Base-by-base conservation (phyloP, 2,888 invertebrate species). In the Orthonychiurus folsomi region DNA sequence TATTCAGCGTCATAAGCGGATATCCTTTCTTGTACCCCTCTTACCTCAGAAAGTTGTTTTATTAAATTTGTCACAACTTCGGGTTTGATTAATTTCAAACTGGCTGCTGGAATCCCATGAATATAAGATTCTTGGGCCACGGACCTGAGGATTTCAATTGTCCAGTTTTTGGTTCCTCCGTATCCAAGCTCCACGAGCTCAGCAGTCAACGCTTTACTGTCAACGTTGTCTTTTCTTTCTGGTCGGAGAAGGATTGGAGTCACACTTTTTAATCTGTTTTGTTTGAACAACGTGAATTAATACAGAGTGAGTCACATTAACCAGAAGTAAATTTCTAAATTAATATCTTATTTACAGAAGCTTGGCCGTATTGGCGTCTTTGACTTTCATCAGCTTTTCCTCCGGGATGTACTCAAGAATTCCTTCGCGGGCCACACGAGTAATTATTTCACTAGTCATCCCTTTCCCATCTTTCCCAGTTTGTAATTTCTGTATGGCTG, bases 311-410 rank as follows among this genome's bases (percentile, higher is more conserved):
- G 48, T 24, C 23, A 21, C 20, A 37, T 15, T 9, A 21, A 54
- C 37, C 12, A 26, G 26, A 20, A 57, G 15, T 28, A 24, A 27
- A 26, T n/a, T 18, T n/a, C 12, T 37, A 37, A 37, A 37, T 37
- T 37, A 37, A 37, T 37, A 37, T 9, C 37, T 37, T 37, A 59
- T 56, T 63, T 61, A 69, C 65, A 71, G 56, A 20, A 47, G 50
- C 53, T 65, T 63, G 1, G 71, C 71, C 18, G 70, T 69, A 26
- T 56, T 56, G 0, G 63, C 37, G 54, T 71, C 70, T 3, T 63
- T 70, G 23, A 70, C 68, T 55, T 67, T 70, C 71, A 71, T 71
- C 18, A 71, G 63, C 50, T 70, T 69, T 52, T 71, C 71, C 50
- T 71, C 71, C 1, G 71, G 71, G 3, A 71, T 69, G 3, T 69